phyloP scores from a whole-genome alignment of 2,113 vertebrate genomes.

The Eubucco bourcierii region DNA sequence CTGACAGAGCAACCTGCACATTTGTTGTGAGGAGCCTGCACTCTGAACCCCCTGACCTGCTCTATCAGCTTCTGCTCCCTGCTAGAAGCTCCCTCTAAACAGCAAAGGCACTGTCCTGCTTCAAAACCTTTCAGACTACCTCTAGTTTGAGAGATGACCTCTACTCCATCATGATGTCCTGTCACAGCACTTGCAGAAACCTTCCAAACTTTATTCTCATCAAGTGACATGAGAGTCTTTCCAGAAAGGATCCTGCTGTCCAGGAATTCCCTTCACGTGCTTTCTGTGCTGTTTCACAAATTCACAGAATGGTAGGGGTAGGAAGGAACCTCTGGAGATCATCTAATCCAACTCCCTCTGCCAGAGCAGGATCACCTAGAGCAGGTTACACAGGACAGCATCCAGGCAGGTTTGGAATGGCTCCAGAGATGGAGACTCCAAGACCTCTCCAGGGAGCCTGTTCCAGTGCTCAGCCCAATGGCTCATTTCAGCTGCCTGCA shows the following conservation, averaged over 20 bases:
- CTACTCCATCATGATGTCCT: not conserved
- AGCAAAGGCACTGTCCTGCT: too few species aligned
- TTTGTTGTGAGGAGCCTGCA: not conserved
- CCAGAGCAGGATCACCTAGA: too few species aligned
- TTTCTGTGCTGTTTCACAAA: not conserved
- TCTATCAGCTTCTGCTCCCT: not conserved
- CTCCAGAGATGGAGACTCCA: too few species aligned
- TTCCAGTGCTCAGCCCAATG: too few species aligned
- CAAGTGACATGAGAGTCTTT: not conserved
- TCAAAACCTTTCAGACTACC: not conserved
- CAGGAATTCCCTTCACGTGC: not conserved
- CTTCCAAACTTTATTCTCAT: not conserved
- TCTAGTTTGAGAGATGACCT: fast-evolving
- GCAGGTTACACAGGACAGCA: too few species aligned
- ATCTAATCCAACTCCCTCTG: too few species aligned
- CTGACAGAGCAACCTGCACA: not conserved
- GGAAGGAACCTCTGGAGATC: too few species aligned
- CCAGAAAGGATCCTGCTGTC: not conserved
- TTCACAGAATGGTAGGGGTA: too few species aligned
- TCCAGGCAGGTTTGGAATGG: too few species aligned
- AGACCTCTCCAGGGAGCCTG: too few species aligned
- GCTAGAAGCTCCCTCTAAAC: not conserved
- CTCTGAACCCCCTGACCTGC: not conserved
- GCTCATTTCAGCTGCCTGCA: fast-evolving
- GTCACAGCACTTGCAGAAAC: not conserved